A percentile compares a stretch with the other conserved stretches of the same genome.
Conservation (phyloP, 2,113 vertebrate genomes). For the Natator depressus region DNA sequence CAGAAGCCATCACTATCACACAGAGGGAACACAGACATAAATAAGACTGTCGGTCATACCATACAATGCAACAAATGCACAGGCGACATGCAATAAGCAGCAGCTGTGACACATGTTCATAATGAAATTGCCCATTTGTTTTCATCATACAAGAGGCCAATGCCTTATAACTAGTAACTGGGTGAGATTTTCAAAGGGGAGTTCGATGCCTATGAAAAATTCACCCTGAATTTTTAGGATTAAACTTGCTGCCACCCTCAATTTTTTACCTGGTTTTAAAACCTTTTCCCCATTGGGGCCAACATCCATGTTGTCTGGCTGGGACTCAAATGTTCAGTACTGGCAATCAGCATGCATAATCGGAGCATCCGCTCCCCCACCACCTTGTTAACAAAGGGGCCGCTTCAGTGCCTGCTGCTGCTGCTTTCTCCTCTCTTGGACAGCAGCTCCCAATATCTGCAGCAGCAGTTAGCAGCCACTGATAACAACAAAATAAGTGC, state of each 20-base stretch:
- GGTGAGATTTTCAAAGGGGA: neutral
- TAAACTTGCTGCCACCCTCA: neutral
- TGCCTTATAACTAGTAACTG: neutral
- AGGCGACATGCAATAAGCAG: neutral
- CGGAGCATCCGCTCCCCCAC: neutral
- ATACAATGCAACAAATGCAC: neutral
- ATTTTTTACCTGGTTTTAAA: neutral
- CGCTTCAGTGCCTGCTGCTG: neutral
- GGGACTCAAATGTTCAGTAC: neutral
- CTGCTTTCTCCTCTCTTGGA: neutral
- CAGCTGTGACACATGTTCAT: neutral
- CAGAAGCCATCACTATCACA: fast-evolving
- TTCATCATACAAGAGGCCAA: neutral
- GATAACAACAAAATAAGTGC: neutral
- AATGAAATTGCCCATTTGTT: neutral
- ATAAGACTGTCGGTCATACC: neutral
- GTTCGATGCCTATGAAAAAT: neutral
- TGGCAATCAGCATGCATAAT: neutral
- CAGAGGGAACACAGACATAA: neutral
- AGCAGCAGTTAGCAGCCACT: neutral
- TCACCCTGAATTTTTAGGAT: neutral
- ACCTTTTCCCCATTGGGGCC: neutral
- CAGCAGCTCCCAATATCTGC: neutral
- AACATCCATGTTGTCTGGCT: neutral
- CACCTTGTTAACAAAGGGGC: neutral